Base-by-base conservation (phyloP, 64 coral and sea anemone genomes). In the Anthopleura sola region DNA sequence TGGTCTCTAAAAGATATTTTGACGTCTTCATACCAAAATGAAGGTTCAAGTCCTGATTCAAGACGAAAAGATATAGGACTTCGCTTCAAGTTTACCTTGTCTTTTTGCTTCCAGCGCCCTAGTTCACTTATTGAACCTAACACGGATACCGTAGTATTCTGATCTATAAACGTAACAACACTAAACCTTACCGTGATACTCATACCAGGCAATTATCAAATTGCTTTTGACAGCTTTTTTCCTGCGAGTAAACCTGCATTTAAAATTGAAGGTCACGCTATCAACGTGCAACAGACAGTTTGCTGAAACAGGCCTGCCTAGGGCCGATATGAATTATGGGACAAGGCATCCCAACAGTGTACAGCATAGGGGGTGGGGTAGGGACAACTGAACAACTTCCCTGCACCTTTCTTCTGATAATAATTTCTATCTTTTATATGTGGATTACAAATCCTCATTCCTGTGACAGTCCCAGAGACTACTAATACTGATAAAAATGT, bases 1-100 rank as follows among this genome's bases (percentile, higher is more conserved):
- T 83, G 31, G 50, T 21, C 34, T 21, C 55, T 18, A 57, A 57
- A 83, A 3, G 82, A 83, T 19, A 83, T 50, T 36, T 83, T 19
- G 49, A 83, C 17, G 20, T 83, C 82, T 55, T 83, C 19, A 49
- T 54, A 83, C 82, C 82, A 83, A 37, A 83, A 83, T 54, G 82
- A 54, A 49, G 82, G 82, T 49, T 83, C 82, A 49, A 83, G 82
- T 14, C 82, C 82, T 18, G 82, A 29, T 28, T 60, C 23, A 14
- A 83, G 82, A 36, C 44, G 82, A 17, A 83, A 49, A 47, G 55
- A 21, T 60, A 49, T n/a, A 0, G 38, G 20, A 18, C 82, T 83
- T 60, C 34, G 49, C 29, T 54, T 83, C 34, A 83, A 83, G 17
- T 26, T 36, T 13, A 83, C 47, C 26, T 19, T 36, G 24, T 83